Base-by-base conservation (phyloP, 1,140 invertebrate genomes). In the Meloidogyne chitwoodi region DNA sequence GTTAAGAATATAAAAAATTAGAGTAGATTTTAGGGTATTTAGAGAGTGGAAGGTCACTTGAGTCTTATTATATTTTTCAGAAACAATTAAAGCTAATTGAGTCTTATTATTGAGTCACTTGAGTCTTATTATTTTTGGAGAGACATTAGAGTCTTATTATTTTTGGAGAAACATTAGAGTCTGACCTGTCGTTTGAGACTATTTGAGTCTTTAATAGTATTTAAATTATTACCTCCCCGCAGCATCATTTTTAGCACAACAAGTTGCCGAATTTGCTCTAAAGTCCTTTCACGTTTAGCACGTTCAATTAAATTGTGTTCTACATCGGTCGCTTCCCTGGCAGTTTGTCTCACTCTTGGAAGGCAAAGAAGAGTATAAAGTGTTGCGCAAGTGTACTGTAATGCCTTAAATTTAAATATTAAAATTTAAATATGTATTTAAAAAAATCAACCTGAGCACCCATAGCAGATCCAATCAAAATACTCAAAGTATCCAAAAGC, bases 221-320 rank as follows among this genome's bases (percentile, higher is more conserved):
- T 6, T 38, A 69, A 56, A 44, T 16, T 26, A 75, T 26, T 16
- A 82, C 81, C 81, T 83, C 81, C 78, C 14, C 66, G 62, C 0
- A 82, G 68, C 2, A 82, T 62, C 16, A 66, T 56, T 8, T 65
- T 41, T 22, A 82, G 24, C 48, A 83, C 75, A 38, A 34, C 12
- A 26, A 82, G 38, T 61, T 84, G 79, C 8, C 63, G 44, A 29
- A 84, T 69, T 26, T 64, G 66, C 31, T 29, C 73, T 22, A n/a
- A 29, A 26, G 6, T 56, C 63, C 29, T 77, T 16, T 19, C 38
- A 5, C 27, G 78, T 22, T 31, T 41, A 69, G 27, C 63, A 19
- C 65, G 26, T 31, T 73, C 71, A 22, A 63, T 27, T 22, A 73
- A 29, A 14, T 19, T 64, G n/a, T 34, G n/a, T 22, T 63, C 71